phyloP scores from a whole-genome alignment of 2,888 invertebrate genomes.

The Polymixis flavicincta region DNA sequence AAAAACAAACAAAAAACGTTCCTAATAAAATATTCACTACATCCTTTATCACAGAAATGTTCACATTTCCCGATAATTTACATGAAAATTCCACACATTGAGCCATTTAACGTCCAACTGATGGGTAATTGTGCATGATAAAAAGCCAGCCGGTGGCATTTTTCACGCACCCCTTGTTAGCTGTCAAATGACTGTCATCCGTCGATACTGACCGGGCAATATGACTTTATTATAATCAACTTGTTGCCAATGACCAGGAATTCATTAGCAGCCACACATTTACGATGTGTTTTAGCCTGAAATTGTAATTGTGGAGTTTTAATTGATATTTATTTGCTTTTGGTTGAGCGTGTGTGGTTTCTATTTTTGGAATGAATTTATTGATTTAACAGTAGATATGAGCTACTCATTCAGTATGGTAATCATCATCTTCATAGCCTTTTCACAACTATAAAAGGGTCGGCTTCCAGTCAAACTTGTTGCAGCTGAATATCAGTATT shows the following conservation, averaged over 20 bases:
- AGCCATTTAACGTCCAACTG: conserved; percentile 66
- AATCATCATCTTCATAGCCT: no score
- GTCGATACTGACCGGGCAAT: conserved; percentile 68
- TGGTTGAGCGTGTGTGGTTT: neutral
- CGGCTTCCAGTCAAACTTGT: no score
- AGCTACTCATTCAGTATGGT: no score
- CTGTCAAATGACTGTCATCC: conserved; percentile 75
- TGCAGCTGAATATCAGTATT: no score
- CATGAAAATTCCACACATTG: conserved; percentile 62
- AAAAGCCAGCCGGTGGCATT: conserved; percentile 65
- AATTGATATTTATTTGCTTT: conserved; percentile 27
- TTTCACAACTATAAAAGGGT: no score
- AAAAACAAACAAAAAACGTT: conserved; percentile 25
- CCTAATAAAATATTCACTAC: conserved; percentile 5
- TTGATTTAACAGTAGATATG: neutral
- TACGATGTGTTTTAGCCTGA: conserved; percentile 26
- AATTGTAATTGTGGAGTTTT: conserved; percentile 1
- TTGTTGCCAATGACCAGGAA: conserved; percentile 74
- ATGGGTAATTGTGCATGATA: conserved; percentile 72
- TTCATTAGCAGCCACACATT: conserved; percentile 63
- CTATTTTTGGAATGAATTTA: neutral
- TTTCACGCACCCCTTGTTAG: conserved; percentile 68
- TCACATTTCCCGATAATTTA: conserved; percentile 51
- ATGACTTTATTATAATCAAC: conserved; percentile 83
- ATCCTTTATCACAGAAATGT: conserved; percentile 45